Evolutionary conservation across 2,888 invertebrate genomes (phyloP), one percentile per base, ranked within the genome.

Genomic region (Formica aserva): DNA sequence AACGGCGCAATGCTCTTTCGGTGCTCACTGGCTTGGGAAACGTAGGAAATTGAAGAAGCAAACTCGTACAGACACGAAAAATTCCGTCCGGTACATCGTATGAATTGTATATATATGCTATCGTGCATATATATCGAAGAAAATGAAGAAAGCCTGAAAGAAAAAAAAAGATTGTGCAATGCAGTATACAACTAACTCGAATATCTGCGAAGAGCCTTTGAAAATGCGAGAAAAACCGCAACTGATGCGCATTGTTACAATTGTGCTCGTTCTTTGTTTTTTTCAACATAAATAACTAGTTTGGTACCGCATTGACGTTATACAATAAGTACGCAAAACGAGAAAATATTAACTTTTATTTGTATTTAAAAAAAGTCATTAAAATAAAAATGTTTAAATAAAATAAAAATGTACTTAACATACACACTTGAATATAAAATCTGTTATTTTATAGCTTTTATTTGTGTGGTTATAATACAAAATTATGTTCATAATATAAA

Each of bases 11-110:
- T 82, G 87, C 84, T 90, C 90, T 83, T 86, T 83, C 85, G 85
- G 76, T 87, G 87, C 84, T 86, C 89, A 83, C 72, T 82, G 85
- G 83, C 88, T 88, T 85, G 88, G 86, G 85, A 89, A 89, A 87
- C 86, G 85, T 90, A 91, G 90, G 89, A 92, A 92, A 92, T 92
- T 92, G 92, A 92, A 92, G 87, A 63, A 77, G 67, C 55, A 75
- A 84, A 83, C 45, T 77, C 69, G 15, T 57, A 69, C 15, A 72
- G 60, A 75, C 41, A 63, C 76, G 72, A 77, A 77, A 77, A 82
- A 88, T 88, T 86, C 82, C 67, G 80, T 84, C 66, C 69, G 77
- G 77, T 69, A 35, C 55, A 41, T 62, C 18, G 41, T 35, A 45
- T 45, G 38, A 35, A 32, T 75, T 45, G 71, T 55, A 62, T 26